phyloP scores from a whole-genome alignment of 2,113 vertebrate species.

The Rhodinocichla rosea region DNA sequence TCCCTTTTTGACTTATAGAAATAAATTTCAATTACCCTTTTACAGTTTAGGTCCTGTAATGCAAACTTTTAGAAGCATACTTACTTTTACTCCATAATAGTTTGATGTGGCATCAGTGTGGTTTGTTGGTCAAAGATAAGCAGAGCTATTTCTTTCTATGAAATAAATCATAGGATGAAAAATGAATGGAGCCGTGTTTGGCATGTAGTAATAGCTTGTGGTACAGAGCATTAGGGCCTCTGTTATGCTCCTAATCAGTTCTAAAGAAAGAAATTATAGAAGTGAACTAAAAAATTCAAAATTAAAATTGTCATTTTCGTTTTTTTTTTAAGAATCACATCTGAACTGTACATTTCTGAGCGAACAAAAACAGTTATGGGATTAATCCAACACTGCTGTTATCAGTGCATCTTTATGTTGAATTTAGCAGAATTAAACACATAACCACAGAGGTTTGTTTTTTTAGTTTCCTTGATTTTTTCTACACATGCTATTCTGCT shows the following conservation, averaged over 20 bases:
- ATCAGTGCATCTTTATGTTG: neutral
- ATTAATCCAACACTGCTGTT: neutral
- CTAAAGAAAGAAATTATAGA: neutral
- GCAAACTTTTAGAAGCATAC: neutral
- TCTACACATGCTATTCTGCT: neutral
- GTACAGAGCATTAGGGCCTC: neutral
- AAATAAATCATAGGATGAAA: neutral
- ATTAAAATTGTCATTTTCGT: accelerated
- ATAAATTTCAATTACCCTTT: neutral
- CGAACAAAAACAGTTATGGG: neutral
- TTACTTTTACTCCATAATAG: neutral
- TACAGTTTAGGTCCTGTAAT: neutral
- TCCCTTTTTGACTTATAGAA: neutral
- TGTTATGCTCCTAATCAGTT: neutral
- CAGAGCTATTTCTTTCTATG: neutral
- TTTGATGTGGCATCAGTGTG: neutral
- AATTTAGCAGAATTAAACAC: neutral
- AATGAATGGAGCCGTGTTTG: neutral
- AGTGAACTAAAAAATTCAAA: neutral
- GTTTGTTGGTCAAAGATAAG: neutral
- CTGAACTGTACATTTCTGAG: neutral
- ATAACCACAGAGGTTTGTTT: neutral
- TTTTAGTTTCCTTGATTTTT: neutral
- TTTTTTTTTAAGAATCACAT: neutral
- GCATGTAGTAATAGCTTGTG: neutral